Percentiles rank a stretch among this genome's conserved stretches.
phyloP scores from a whole-genome alignment of 2,113 vertebrate genomes.

The Labeo rohita region DNA sequence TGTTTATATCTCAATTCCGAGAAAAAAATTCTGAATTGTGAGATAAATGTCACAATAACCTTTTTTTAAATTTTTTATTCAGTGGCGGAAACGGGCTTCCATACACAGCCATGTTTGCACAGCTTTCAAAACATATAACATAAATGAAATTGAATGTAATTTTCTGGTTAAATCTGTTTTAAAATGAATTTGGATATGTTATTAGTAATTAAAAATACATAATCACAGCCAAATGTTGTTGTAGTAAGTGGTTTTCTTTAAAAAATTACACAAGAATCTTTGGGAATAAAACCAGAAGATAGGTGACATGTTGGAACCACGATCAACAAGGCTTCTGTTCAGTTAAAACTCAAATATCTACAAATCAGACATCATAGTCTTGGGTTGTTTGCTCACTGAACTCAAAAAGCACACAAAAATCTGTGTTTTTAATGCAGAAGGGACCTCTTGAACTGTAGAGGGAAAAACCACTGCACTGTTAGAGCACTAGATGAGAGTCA shows the following conservation, averaged over 20 bases:
- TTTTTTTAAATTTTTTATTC: no score
- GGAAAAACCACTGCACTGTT: not conserved
- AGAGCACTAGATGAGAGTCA: conserved; percentile 23
- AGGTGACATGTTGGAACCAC: not conserved
- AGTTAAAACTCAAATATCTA: not conserved
- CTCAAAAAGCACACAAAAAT: not conserved
- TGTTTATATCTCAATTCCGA: no score
- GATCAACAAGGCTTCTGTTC: not conserved
- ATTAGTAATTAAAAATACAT: not conserved
- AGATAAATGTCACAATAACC: no score
- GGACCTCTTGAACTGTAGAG: conserved; percentile 13
- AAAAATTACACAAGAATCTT: not conserved
- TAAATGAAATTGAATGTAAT: not conserved
- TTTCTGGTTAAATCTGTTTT: not conserved
- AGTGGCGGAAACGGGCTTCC: no score
- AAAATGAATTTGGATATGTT: not conserved
- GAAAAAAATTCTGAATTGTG: no score
- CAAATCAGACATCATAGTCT: not conserved
- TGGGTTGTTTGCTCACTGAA: conserved; percentile 14
- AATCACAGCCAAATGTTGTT: not conserved
- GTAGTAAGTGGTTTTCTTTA: not conserved
- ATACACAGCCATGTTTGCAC: no score
- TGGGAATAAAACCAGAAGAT: not conserved
- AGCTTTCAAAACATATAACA: no score
- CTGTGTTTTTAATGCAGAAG: not conserved